A percentile compares a stretch with the other conserved stretches of the same genome.
These are phyloP conservation scores for Tadarida brasiliensis DNA, from an alignment of 2,797 vertebrate genomes.

Conservation along the genomic window DNA sequence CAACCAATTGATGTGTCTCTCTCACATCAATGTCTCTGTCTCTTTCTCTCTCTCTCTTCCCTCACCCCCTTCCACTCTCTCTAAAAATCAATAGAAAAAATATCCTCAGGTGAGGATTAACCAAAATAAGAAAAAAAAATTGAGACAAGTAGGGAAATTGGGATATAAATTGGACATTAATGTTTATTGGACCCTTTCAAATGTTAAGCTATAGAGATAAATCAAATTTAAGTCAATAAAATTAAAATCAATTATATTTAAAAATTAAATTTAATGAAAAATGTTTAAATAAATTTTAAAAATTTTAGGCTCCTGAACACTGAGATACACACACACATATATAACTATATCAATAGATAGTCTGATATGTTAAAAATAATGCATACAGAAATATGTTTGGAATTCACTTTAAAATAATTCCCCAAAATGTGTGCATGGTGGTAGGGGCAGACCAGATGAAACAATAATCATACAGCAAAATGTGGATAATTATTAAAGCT, in stretches of 20 bases:
- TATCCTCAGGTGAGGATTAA: no score
- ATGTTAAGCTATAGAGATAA: background rate
- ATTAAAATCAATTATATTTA: background rate
- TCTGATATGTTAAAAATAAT: background rate
- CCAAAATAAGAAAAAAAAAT: no score
- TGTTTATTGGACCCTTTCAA: background rate
- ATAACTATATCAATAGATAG: background rate
- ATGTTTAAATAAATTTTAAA: background rate
- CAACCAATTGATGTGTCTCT: no score
- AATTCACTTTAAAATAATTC: conserved; percentile 1
- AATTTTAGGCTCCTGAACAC: background rate
- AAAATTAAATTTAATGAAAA: background rate
- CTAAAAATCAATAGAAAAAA: no score
- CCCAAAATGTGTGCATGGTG: background rate
- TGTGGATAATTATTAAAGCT: background rate
- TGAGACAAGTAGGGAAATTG: background rate
- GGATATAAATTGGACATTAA: background rate
- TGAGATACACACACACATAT: background rate
- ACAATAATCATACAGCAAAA: background rate
- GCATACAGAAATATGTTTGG: background rate
- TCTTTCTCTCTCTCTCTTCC: no score
- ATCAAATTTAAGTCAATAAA: background rate
- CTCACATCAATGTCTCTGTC: no score
- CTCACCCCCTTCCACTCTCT: no score
- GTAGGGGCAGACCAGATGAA: background rate